These are phyloP conservation scores for Nothobranchius furzeri DNA, from an alignment of 2,113 vertebrate genomes.

Conservation along the genomic window DNA sequence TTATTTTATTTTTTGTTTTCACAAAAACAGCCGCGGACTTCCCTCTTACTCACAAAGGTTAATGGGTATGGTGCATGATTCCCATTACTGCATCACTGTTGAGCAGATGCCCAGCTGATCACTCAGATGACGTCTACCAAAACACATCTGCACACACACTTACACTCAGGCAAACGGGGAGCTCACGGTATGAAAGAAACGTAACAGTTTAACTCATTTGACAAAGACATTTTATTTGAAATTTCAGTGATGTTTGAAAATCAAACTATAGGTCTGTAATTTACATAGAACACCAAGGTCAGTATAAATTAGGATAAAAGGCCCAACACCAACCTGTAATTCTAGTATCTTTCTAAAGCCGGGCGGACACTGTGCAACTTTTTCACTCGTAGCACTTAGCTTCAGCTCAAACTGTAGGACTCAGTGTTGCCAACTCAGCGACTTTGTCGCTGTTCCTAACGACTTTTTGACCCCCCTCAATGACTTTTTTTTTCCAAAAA, in stretches of 20 bases:
- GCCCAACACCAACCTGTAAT: not conserved
- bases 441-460: too few relatives aligned
- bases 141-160: constrained; percentile 46
- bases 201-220: not conserved
- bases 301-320: not conserved
- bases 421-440: too few relatives aligned
- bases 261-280: not conserved
- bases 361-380: too few relatives aligned
- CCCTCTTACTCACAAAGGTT: constrained; percentile 65
- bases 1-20: constrained; percentile 27
- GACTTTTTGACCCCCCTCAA: too few relatives aligned
- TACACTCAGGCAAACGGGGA: constrained; percentile 16
- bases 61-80: constrained; percentile 38
- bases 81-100: constrained; percentile 47
- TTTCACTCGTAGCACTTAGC: too few relatives aligned
- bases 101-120: constrained; percentile 56
- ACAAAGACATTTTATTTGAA: not conserved
- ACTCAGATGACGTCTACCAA: constrained; percentile 24
- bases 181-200: not conserved
- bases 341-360: too few relatives aligned
- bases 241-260: not conserved
- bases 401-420: too few relatives aligned
- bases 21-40: constrained; percentile 66
- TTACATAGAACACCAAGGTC: not conserved
- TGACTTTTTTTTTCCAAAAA: too few relatives aligned